Conservation (phyloP, 2,113 vertebrate genomes). For the Tiliqua scincoides region DNA sequence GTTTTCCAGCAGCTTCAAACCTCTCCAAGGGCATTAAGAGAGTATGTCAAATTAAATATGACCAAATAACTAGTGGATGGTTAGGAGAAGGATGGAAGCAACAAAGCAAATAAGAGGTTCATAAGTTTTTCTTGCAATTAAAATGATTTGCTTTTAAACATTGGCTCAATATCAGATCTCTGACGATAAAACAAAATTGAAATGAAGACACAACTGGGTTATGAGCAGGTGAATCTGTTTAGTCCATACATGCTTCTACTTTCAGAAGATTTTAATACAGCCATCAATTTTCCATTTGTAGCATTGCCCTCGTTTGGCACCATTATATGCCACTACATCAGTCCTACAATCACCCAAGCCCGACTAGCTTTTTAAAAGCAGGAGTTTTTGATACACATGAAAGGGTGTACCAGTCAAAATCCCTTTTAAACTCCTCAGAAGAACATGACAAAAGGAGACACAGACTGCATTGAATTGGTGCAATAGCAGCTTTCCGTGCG, state of each 20-base stretch:
- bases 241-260: too few relatives aligned
- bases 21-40: slow-evolving; percentile 51
- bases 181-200: neutral
- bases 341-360: neutral
- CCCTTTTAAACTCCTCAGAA: neutral
- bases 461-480: neutral
- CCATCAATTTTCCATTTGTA: neutral
- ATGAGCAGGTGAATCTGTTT: neutral
- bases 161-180: neutral
- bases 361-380: neutral
- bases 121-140: neutral
- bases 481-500: neutral
- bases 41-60: slow-evolving; percentile 29
- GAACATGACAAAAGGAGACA: neutral
- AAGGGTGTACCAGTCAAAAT: neutral
- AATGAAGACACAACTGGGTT: neutral
- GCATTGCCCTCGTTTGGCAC: neutral
- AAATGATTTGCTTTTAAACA: slow-evolving; percentile 2
- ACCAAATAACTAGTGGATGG: slow-evolving; percentile 21
- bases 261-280: neutral
- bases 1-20: slow-evolving; percentile 14
- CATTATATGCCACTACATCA: neutral
- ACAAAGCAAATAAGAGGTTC: slow-evolving; percentile 14
- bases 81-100: neutral
- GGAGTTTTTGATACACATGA: neutral